Evolutionary conservation across 2,888 invertebrate genomes (phyloP), one percentile per base, ranked within the genome.

Genomic region (Sussaba pulchella): DNA sequence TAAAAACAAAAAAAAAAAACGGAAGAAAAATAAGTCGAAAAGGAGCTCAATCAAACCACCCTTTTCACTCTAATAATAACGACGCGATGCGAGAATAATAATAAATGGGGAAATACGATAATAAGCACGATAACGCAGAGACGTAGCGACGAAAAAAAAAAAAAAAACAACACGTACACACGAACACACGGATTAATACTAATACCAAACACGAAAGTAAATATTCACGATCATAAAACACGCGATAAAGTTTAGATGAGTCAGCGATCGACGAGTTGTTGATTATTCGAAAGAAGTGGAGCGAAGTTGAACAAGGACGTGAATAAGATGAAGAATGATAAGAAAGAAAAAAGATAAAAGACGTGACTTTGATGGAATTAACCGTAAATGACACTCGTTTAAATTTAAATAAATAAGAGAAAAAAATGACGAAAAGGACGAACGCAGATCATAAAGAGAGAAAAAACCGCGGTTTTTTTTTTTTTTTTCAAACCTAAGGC

Each of bases 251-350:
- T 75, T 66, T n/a, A n/a, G 75, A 76, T 82, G 71, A 73, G 41
- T 73, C 71, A 80, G 66, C 78, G 70, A 59, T 82, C 67, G 76
- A 79, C 78, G 81, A 79, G 85, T 87, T 87, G 86, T 87, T 83
- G 84, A 89, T 87, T 87, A 87, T 87, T 88, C 81, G n/a, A n/a
- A 85, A 89, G 76, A 86, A 85, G 86, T 86, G 82, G 84, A 85
- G 82, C 79, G 81, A 82, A 82, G n/a, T 74, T 81, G 67, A 81
- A 82, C 85, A 85, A 86, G 76, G 75, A 73, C 73, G 61, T 83
- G 81, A 83, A 80, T 70, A 31, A 45, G 14, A 67, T 21, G 41
- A 52, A 24, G 31, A 52, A 47, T 47, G 57, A 54, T 26, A 57
- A 72, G 24, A 43, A 31, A 21, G 39, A 70, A 82, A 70, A 63